Evolutionary conservation across 2,797 vertebrate genomes (phyloP).

Genomic region (Ctenochaetus hawaiiensis): DNA sequence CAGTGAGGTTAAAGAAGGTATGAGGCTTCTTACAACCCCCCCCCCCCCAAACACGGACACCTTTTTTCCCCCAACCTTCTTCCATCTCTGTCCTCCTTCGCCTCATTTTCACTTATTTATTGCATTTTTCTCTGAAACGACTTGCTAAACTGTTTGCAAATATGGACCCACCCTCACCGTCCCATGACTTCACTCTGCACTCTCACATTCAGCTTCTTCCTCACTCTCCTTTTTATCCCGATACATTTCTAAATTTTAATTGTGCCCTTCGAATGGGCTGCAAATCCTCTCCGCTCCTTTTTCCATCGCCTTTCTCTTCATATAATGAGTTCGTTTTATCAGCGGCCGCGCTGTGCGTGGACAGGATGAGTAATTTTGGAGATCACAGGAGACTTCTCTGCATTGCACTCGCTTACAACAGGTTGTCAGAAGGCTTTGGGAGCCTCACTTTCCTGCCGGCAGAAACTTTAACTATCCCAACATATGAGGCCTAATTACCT

Average conservation of each 20-base stretch:
- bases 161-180: constrained; percentile 4
- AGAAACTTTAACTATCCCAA: constrained; percentile 59
- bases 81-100: neutral
- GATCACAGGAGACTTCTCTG: constrained; percentile 77
- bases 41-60: neutral
- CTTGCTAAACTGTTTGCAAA: constrained; percentile 28
- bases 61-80: neutral
- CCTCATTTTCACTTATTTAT: constrained; percentile 1
- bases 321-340: constrained; percentile 77
- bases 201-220: constrained; percentile 20
- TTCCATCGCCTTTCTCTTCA: constrained; percentile 57
- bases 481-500: constrained; percentile 63
- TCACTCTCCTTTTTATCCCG: constrained; percentile 15
- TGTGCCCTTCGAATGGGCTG: constrained; percentile 62
- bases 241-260: constrained; percentile 66
- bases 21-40: neutral
- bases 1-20: constrained; percentile 6
- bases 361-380: constrained; percentile 76
- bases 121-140: neutral
- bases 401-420: constrained; percentile 81
- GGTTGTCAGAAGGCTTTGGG: constrained; percentile 75
- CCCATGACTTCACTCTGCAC: constrained; percentile 4
- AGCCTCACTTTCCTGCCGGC: constrained; percentile 44
- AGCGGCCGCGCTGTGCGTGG: constrained; percentile 66
- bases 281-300: constrained; percentile 41